phyloP scores from a whole-genome alignment of 2,797 vertebrate genomes.

The Chaenodraco wilsoni region DNA sequence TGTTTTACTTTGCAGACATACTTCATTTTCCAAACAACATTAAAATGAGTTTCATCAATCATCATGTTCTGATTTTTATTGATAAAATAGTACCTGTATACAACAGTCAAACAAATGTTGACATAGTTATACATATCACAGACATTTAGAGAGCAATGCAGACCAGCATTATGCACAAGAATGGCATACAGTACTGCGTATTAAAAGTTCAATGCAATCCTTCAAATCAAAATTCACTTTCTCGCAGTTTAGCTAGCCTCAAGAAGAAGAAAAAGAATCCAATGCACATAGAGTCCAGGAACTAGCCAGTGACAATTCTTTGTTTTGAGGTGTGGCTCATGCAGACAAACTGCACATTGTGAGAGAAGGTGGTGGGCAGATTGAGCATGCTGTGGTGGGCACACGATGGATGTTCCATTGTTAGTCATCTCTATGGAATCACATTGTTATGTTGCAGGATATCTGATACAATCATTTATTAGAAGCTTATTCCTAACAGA shows the following conservation, averaged over 20 bases:
- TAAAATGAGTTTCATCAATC: constrained; percentile 44
- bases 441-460: constrained; percentile 43
- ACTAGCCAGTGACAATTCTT: constrained; percentile 43
- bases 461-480: constrained; percentile 46
- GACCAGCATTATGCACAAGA: constrained; percentile 71
- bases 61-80: constrained; percentile 79
- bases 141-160: constrained; percentile 77
- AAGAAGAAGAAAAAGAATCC: constrained; percentile 34
- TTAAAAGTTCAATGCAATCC: constrained; percentile 70
- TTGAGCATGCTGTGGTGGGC: constrained; percentile 60
- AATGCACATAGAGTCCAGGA: constrained; percentile 54
- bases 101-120: constrained; percentile 78
- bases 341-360: constrained; percentile 54
- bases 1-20: neutral
- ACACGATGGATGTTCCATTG: constrained; percentile 26
- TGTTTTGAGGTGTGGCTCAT: constrained; percentile 53
- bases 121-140: constrained; percentile 76
- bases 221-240: constrained; percentile 63
- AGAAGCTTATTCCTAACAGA: constrained; percentile 58
- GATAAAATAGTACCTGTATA: constrained; percentile 85
- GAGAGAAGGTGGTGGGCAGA: constrained; percentile 39
- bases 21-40: constrained; percentile 16
- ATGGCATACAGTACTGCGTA: constrained; percentile 62
- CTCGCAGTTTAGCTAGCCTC: constrained; percentile 63
- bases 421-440: constrained; percentile 47